A percentile compares a stretch with the other conserved stretches of the same genome.
phyloP scores from a whole-genome alignment of 1,140 invertebrate genomes.

The Atta texana region DNA sequence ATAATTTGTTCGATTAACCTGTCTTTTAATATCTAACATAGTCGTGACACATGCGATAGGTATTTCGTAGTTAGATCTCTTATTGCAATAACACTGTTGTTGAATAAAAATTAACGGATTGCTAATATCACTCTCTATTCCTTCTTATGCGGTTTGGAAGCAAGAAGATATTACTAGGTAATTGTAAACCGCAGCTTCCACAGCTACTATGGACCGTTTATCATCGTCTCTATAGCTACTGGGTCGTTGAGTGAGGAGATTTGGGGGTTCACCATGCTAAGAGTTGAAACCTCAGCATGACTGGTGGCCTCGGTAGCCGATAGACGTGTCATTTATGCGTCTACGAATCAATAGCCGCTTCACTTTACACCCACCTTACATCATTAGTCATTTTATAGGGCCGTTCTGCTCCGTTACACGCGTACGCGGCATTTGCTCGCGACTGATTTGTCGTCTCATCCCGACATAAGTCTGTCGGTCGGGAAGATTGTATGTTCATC shows the following conservation, averaged over 20 bases:
- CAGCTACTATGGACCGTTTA: conserved; percentile 77
- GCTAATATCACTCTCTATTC: neutral
- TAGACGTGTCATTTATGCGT: conserved; percentile 85
- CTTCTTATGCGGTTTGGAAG: conserved; percentile 32
- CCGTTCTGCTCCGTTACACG: conserved; percentile 65
- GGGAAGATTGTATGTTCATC: neutral
- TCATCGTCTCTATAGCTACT: conserved; percentile 78
- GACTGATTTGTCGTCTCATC: conserved; percentile 64
- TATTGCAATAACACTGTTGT: neutral
- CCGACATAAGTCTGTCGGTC: conserved; percentile 22
- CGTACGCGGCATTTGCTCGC: conserved; percentile 58
- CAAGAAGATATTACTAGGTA: conserved; percentile 71
- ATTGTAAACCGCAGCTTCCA: conserved; percentile 74
- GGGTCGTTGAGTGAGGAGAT: conserved; percentile 75
- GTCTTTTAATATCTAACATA: neutral
- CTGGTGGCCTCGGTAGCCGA: conserved; percentile 85
- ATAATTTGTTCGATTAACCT: conserved; percentile 26
- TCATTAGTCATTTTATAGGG: conserved; percentile 84
- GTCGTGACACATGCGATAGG: neutral
- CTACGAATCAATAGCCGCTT: conserved; percentile 84
- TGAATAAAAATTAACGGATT: conserved; percentile 61
- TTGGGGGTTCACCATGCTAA: conserved; percentile 76
- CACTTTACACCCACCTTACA: conserved; percentile 80
- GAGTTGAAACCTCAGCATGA: conserved; percentile 86
- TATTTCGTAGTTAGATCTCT: neutral